Conservation (phyloP, 2,888 invertebrate species). For the Prostheceraeus crozeri region DNA sequence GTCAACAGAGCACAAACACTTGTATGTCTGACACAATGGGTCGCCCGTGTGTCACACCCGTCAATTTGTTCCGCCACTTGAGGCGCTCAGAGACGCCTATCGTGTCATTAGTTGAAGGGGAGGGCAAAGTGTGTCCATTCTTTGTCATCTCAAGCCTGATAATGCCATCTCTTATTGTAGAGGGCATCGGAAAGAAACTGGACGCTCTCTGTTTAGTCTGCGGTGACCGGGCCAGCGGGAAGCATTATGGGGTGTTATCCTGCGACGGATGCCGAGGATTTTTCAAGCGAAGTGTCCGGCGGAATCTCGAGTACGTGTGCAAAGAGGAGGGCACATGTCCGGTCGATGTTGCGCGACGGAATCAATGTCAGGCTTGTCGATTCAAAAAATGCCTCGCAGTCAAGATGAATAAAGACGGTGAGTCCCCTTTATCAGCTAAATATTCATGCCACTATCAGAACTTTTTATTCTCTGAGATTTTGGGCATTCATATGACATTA, state of each 20-base stretch:
- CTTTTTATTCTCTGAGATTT: too few species aligned
- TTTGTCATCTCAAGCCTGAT: too few species aligned
- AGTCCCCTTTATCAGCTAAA: conserved; percentile 54
- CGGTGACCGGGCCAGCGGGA: conserved; percentile 61
- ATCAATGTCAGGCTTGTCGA: conserved; percentile 88
- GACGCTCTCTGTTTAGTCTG: conserved; percentile 60
- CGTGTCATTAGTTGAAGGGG: too few species aligned
- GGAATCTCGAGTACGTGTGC: conserved; percentile 80
- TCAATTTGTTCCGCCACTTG: too few species aligned
- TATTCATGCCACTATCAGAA: too few species aligned
- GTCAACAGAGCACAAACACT: too few species aligned
- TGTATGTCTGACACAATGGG: too few species aligned
- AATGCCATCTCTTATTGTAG: too few species aligned
- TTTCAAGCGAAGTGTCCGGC: conserved; percentile 80
- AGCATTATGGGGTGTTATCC: conserved; percentile 59
- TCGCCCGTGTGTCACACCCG: too few species aligned
- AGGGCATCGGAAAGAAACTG: conserved; percentile 43
- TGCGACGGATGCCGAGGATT: conserved; percentile 69
- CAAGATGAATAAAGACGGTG: conserved; percentile 88
- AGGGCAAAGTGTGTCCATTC: too few species aligned
- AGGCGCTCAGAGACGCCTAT: too few species aligned
- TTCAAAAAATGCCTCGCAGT: conserved; percentile 81
- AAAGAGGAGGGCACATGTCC: conserved; percentile 79
- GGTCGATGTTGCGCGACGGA: conserved; percentile 80
- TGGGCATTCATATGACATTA: too few species aligned